These are phyloP conservation scores for Pollenia griseotomentosa DNA, from an alignment of 2,888 invertebrate species.

Conservation along the genomic window DNA sequence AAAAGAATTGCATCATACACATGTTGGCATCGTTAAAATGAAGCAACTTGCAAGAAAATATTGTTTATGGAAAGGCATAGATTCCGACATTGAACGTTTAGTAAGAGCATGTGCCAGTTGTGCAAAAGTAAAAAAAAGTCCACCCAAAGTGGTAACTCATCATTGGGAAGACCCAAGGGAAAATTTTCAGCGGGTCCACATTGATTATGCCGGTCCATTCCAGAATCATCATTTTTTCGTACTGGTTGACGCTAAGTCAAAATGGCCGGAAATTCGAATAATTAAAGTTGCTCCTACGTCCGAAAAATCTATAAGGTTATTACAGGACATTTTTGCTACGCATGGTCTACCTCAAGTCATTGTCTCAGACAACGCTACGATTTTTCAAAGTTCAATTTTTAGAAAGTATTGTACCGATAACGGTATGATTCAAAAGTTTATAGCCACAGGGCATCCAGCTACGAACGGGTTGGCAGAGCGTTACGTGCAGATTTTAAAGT, in stretches of 20 bases:
- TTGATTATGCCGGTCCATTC: constrained; percentile 2
- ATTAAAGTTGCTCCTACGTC: no score
- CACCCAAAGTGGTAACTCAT: neutral
- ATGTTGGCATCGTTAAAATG: no score
- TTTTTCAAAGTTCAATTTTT: constrained; percentile 5
- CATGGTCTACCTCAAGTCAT: no score
- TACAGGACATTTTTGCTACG: no score
- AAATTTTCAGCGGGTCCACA: constrained; percentile 8
- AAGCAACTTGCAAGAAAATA: no score
- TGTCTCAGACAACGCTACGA: no score
- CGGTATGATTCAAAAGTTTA: constrained; percentile 5
- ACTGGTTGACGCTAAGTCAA: neutral
- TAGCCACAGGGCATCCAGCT: neutral
- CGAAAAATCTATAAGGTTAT: no score
- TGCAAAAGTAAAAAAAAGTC: neutral
- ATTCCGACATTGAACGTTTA: no score
- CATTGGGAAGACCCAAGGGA: neutral
- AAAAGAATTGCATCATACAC: no score
- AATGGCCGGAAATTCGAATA: no score
- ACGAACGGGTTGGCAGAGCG: neutral
- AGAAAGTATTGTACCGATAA: neutral
- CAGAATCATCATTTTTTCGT: neutral
- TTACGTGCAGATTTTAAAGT: neutral
- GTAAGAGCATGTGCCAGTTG: neutral
- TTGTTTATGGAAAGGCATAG: no score